Percentiles rank a stretch among this genome's conserved stretches.
Evolutionary conservation across 2,888 invertebrate genomes (phyloP).

Genomic region (Melolontha melolontha): DNA sequence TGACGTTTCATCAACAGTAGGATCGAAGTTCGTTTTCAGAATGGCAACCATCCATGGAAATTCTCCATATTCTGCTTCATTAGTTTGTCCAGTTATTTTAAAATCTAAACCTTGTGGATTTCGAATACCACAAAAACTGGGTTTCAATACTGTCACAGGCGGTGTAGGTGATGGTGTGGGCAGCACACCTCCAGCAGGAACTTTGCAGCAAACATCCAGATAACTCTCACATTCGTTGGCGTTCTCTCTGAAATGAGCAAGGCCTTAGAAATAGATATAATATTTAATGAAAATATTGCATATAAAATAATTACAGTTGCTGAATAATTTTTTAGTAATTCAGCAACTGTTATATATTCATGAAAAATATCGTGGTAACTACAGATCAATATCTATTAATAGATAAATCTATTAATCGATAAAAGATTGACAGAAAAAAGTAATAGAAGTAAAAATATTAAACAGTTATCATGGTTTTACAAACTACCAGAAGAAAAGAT

Average conservation of each 20-base stretch:
- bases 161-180: conserved; percentile 40
- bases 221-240: conserved; percentile 74
- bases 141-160: conserved; percentile 66
- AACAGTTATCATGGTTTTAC: too few relatives aligned
- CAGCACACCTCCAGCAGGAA: conserved; percentile 56
- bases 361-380: too few relatives aligned
- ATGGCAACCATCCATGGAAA: conserved; percentile 89
- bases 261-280: not conserved
- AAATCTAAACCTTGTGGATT: conserved; percentile 38
- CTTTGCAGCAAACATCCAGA: conserved; percentile 80
- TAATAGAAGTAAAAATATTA: too few relatives aligned
- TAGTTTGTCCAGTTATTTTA: conserved; percentile 69
- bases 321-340: too few relatives aligned
- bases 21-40: conserved; percentile 69
- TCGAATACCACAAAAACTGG: conserved; percentile 78
- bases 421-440: too few relatives aligned
- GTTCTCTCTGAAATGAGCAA: conserved; percentile 65
- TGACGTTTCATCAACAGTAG: conserved; percentile 63
- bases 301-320: too few relatives aligned
- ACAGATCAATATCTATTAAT: too few relatives aligned
- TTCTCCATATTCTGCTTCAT: conserved; percentile 82
- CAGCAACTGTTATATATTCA: too few relatives aligned
- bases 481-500: too few relatives aligned
- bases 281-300: too few relatives aligned
- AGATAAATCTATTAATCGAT: too few relatives aligned